Evolutionary conservation across 2,113 vertebrate species (phyloP).

Genomic region (Gallinago jamesoni): DNA sequence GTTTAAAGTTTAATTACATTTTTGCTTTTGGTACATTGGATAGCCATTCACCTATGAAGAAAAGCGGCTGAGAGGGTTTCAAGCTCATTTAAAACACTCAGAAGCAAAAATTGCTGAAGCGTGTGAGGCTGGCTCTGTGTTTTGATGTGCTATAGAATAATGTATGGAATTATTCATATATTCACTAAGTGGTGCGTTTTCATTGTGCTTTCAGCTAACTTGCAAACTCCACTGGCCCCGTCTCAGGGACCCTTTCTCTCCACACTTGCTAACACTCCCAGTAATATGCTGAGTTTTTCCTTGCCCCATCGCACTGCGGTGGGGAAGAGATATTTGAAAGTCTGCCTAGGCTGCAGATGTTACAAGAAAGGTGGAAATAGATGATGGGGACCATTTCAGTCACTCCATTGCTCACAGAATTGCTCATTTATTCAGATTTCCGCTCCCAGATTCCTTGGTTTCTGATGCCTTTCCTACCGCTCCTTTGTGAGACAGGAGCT

Average conservation of each 20-base stretch:
- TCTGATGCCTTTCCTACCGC: not conserved
- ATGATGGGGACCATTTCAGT: not conserved
- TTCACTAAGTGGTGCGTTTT: not conserved
- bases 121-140: slow-evolving; percentile 27
- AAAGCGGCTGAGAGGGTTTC: slow-evolving; percentile 45
- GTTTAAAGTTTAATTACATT: slow-evolving; percentile 72
- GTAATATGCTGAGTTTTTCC: not conserved
- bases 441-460: not conserved
- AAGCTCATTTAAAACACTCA: slow-evolving; percentile 58
- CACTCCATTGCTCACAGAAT: not conserved
- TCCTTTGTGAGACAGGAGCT: not conserved
- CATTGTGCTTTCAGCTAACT: slow-evolving; percentile 9
- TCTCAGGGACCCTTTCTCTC: not conserved
- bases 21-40: slow-evolving; percentile 67
- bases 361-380: not conserved
- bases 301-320: not conserved
- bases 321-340: not conserved
- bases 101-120: slow-evolving; percentile 38
- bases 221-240: not conserved
- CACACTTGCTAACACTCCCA: not conserved
- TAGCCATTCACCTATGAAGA: slow-evolving; percentile 66
- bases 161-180: slow-evolving; percentile 50
- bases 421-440: not conserved
- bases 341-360: not conserved
- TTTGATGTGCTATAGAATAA: slow-evolving; percentile 50